Base-by-base conservation (phyloP, 2,888 invertebrate species). In the Drosophila demipolita region DNA sequence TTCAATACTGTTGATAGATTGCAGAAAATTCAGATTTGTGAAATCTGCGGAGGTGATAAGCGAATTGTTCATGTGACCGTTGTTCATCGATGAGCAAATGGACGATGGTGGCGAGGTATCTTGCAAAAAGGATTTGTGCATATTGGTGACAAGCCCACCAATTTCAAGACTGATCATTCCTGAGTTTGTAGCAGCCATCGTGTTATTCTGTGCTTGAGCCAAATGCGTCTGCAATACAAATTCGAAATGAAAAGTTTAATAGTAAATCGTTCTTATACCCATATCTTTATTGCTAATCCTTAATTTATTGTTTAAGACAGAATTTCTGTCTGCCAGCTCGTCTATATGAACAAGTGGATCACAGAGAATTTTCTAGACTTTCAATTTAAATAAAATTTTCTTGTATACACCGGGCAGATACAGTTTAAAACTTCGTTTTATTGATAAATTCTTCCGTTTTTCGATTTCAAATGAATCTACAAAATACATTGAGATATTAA, bases 11-110 rank as follows among this genome's bases (percentile, higher is more conserved):
- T 88, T 85, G 3, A 89, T 89, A 11, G 92, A 92, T 65, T 92
- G 92, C 36, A 92, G 78, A 73, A 92, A 92, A 65, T 90, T 91
- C n/a, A 92, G 82, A 72, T 92, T 92, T 45, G 91, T 90, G 67
- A 93, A 93, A 71, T 93, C 93, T 8, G 92, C 92, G 32, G 93
- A 93, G 36, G 92, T 93, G 36, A 93, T 93, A 7, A 93, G 86
- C 26, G 93, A 93, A 66, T 86, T 92, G 65, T 90, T 91, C 92
- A 93, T 93, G 49, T 89, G 90, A 12, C 91, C 91, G 61, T 90
- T 83, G 53, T 91, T 92, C 57, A 91, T 85, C 8, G 93, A 93
- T 54, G 92, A 92, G 67, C 89, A 92, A 60, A 92, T 91, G 54
- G 93, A 93, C 8, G 91, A 89, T 52, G 93, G 93, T 6, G 93